Evolutionary conservation across 2,888 invertebrate species (phyloP), one percentile per base, ranked within the genome.

Genomic region (Caenorhabditis japonica): DNA sequence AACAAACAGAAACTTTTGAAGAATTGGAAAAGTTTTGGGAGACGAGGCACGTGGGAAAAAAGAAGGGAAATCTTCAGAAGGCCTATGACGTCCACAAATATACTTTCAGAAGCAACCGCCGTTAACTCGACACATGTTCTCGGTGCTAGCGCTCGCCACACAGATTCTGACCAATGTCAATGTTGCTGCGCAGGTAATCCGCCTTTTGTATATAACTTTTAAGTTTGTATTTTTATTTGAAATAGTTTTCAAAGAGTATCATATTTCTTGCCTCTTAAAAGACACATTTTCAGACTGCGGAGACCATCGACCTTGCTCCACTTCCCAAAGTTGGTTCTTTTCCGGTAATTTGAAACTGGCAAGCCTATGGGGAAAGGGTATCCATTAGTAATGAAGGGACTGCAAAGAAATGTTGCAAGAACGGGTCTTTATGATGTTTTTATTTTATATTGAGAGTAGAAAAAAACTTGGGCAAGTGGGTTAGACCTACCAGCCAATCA

Each of bases 111-210:
- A 56, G 51, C 66, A 44, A 15, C 56, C 56, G 27, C 47, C 62
- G 33, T 39, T 66, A 66, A 43, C 34, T 51, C 58, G 56, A 56
- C 60, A 59, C 70, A 85, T 85, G 85, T 84, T 82, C 70, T 84
- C 85, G 33, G 71, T 85, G 74, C 72, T 85, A 39, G 79, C 84
- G 27, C 74, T 85, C 60, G 84, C 85, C 34, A 83, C 83, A 10
- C 85, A 85, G 49, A 71, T 85, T 38, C 58, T 82, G 60, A 80
- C 77, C 52, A 82, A 82, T 73, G 82, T 81, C 38, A 83, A 84
- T 70, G 68, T 82, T 17, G 73, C 80, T 58, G 71, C 84, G 7
- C 81, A 85, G 76, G 84, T 83, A 51, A 30, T 8, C 39, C 3
- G 8, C 33, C 15, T 23, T 36, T 10, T 12, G 3, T 23, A 23